Conservation (phyloP, 2,113 vertebrate species). For the Corythornis cristatus region DNA sequence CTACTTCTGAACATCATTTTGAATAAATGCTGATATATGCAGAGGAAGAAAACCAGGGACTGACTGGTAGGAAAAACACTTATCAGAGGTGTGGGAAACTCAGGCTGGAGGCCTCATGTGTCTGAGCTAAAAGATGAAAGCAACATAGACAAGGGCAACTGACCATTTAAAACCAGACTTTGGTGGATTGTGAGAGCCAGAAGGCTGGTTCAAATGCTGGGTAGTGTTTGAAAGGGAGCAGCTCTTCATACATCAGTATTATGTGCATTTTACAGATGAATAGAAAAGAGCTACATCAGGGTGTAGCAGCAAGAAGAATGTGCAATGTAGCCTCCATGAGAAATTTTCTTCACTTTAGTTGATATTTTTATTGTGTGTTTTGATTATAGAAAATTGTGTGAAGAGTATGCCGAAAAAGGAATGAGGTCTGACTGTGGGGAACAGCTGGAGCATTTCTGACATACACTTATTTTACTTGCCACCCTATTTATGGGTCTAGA, state of each 20-base stretch:
- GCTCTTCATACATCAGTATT: background rate
- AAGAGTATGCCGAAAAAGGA: conserved; percentile 10
- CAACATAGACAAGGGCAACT: background rate
- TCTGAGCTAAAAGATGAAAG: background rate
- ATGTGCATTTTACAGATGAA: background rate
- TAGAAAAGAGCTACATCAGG: background rate
- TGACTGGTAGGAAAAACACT: background rate
- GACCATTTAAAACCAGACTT: background rate
- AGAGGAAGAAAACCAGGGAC: background rate
- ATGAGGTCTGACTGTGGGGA: background rate
- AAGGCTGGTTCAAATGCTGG: background rate
- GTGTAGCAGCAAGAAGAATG: background rate
- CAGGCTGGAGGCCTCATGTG: background rate
- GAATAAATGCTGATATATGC: background rate
- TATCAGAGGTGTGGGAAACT: background rate
- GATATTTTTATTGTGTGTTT: conserved; percentile 42
- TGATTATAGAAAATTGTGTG: conserved; percentile 15
- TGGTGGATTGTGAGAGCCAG: background rate
- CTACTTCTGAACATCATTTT: background rate
- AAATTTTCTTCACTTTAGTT: conserved; percentile 2
- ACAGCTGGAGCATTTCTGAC: conserved; percentile 44
- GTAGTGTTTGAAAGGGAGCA: background rate
- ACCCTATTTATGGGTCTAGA: conserved; percentile 36
- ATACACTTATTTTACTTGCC: background rate
- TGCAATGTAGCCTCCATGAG: background rate